Percentiles rank a stretch among this genome's conserved stretches.
These are phyloP conservation scores for Pantherophis vulpinus DNA, from an alignment of 2,797 vertebrate genomes.

Conservation along the genomic window DNA sequence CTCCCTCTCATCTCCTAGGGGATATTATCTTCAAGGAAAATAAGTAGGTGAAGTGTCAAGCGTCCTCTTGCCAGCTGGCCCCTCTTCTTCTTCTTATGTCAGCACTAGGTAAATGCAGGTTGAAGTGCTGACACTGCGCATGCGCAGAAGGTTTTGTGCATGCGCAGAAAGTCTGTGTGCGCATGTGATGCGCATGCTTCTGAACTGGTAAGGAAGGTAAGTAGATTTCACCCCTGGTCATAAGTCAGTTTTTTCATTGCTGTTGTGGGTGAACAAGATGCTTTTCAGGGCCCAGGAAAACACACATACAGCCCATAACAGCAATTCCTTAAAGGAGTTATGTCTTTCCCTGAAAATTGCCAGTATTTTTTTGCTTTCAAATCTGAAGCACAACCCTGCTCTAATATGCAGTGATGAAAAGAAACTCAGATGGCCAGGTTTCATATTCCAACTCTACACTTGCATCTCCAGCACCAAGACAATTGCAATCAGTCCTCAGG, in stretches of 20 bases:
- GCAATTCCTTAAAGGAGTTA: neutral
- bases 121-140: too few species aligned
- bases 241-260: neutral
- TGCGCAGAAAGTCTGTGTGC: too few species aligned
- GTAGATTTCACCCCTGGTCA: neutral
- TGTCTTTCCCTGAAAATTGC: neutral
- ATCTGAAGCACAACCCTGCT: neutral
- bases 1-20: too few species aligned
- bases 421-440: neutral
- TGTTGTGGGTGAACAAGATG: neutral
- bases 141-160: too few species aligned
- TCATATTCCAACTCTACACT: neutral
- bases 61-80: too few species aligned
- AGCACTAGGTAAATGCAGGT: too few species aligned
- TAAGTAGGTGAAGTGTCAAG: too few species aligned
- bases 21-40: too few species aligned
- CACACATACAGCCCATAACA: neutral
- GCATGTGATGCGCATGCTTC: too few species aligned
- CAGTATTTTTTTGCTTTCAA: neutral
- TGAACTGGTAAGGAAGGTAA: too few species aligned
- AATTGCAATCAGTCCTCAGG: neutral
- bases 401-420: neutral
- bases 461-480: neutral
- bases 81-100: too few species aligned
- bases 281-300: neutral